Base-by-base conservation (phyloP, 1,140 invertebrate genomes). In the Drosophila azteca region DNA sequence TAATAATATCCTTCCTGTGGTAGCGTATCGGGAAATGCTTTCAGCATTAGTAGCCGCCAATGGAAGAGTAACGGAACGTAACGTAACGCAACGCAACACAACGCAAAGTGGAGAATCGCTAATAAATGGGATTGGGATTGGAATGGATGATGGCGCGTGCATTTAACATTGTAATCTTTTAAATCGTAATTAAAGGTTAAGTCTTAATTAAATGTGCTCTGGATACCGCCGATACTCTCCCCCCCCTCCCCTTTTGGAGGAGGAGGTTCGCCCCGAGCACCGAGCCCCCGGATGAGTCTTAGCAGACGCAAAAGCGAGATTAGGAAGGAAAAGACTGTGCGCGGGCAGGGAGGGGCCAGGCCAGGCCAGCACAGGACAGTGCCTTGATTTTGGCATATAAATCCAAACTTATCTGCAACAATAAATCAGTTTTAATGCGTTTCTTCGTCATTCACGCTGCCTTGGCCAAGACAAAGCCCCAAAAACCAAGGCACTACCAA, bases 111-210 rank as follows among this genome's bases (percentile, higher is more conserved):
- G 17, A 20, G 53, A 50, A 60, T 31, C 31, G 44, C 24, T 55
- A 53, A 80, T 57, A 35, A 65, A 31, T 26, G 24, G 35, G 20
- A 4, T n/a, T 57, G 24, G 45, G 26, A 22, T 35, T 31, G 5
- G 31, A 43, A 11, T 52, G 9, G 44, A 55, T 73, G 52, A 53
- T 64, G 57, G 66, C 65, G 46, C 65, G 50, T 71, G 72, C 75
- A 70, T 77, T 78, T 76, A 78, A 82, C 75, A 78, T 58, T 61
- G 51, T 87, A 85, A 87, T 85, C 82, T 78, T 81, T 82, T 87
- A 78, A 87, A 87, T 82, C 82, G 83, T 87, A 88, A 79, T 88
- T 82, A 88, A 87, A 88, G 79, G 78, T 88, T 82, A 79, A 79
- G 77, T 82, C 78, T 72, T 87, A 88, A 87, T 87, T 87, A 87